These are phyloP conservation scores for Cheilosia vulpina DNA, from an alignment of 2,888 invertebrate species.

Conservation along the genomic window DNA sequence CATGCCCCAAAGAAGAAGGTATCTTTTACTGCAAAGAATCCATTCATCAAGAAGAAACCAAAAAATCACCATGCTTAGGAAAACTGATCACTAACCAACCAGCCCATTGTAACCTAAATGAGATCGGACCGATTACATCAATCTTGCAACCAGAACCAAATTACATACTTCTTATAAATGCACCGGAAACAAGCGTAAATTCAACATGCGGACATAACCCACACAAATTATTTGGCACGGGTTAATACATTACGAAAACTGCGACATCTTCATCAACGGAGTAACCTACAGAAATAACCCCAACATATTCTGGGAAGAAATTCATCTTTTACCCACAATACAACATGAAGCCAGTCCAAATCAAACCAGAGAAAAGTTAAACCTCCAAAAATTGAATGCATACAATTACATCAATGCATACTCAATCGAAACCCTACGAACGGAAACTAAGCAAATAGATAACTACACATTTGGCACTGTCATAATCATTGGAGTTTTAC, in stretches of 20 bases:
- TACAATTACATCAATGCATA: no score
- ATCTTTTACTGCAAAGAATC: no score
- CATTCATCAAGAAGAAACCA: no score
- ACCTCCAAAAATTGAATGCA: no score
- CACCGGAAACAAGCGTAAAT: conserved; percentile 6
- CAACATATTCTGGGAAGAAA: conserved; percentile 26
- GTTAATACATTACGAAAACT: conserved; percentile 7
- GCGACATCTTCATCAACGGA: conserved; percentile 13
- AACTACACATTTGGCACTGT: no score
- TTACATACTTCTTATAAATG: not conserved
- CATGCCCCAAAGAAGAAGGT: no score
- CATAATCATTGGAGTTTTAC: no score
- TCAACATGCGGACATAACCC: conserved; percentile 2
- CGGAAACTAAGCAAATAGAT: no score
- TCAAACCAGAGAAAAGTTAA: no score
- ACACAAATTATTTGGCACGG: not conserved
- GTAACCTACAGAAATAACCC: conserved; percentile 10
- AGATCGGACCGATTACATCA: not conserved
- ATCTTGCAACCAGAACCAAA: conserved; percentile 9
- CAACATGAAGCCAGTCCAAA: no score
- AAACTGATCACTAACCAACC: conserved; percentile 2
- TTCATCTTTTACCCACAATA: not conserved
- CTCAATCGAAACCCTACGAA: no score
- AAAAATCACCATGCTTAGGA: not conserved
- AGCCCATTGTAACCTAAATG: conserved; percentile 1